Evolutionary conservation across 1,140 invertebrate genomes (phyloP).

Genomic region (Conus ventricosus): DNA sequence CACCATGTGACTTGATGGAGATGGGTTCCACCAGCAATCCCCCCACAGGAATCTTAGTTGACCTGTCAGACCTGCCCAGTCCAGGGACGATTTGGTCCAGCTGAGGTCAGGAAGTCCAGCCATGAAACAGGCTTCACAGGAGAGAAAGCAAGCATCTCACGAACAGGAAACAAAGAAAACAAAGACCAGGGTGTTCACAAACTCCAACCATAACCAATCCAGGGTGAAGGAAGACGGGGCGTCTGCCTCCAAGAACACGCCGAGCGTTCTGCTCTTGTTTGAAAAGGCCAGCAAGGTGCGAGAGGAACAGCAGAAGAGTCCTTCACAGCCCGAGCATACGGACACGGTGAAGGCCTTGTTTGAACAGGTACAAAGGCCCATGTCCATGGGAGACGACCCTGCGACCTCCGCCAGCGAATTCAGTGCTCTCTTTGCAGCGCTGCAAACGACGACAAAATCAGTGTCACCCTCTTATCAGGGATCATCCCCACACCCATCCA

Average conservation of each 20-base stretch:
- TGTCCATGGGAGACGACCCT: background rate
- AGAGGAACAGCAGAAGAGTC: slow-evolving; percentile 7
- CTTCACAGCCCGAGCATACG: background rate
- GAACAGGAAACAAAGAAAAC: background rate
- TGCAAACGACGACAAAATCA: background rate
- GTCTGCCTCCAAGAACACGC: background rate
- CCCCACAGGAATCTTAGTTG: slow-evolving; percentile 6
- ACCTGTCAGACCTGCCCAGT: background rate
- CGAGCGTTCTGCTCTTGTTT: background rate
- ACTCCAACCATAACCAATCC: slow-evolving; percentile 7
- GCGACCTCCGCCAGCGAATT: background rate
- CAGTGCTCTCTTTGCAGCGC: background rate
- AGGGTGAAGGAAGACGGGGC: background rate
- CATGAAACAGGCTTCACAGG: background rate
- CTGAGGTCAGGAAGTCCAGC: background rate
- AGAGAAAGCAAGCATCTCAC: background rate
- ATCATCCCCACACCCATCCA: background rate
- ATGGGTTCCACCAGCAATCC: slow-evolving; percentile 10
- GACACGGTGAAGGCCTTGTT: slow-evolving; percentile 8
- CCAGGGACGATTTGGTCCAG: background rate
- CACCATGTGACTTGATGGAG: background rate
- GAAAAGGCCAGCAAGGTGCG: background rate
- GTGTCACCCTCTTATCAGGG: background rate
- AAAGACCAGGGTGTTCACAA: background rate
- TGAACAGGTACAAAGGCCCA: slow-evolving; percentile 18